phyloP scores from a whole-genome alignment of 2,888 invertebrate species.

The Drosophila subquinaria region DNA sequence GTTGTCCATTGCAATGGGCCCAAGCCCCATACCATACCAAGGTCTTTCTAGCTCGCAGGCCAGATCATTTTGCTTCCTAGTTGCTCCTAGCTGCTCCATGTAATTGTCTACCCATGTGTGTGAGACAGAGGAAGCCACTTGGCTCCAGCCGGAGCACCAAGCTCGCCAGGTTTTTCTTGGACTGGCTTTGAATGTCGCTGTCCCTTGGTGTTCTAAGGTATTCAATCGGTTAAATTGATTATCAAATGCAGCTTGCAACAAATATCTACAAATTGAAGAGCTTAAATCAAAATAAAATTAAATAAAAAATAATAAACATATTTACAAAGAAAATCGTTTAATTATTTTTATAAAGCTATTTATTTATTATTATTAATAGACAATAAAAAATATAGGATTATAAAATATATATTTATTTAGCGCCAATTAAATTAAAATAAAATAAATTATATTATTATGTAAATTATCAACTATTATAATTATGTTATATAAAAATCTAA shows the following conservation, averaged over 20 bases:
- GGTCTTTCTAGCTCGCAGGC: conserved; percentile 77
- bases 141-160: conserved; percentile 18
- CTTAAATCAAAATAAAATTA: background rate
- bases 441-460: no score
- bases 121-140: conserved; percentile 27
- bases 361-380: no score
- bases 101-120: conserved; percentile 68
- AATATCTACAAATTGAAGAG: background rate
- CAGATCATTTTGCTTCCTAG: conserved; percentile 83
- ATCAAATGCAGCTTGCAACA: conserved; percentile 29
- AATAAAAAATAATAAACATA: no score
- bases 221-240: conserved; percentile 29
- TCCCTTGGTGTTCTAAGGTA: conserved; percentile 57
- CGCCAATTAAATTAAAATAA: no score
- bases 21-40: conserved; percentile 70
- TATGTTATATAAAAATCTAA: no score
- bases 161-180: conserved; percentile 52
- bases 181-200: conserved; percentile 65
- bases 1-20: conserved; percentile 52
- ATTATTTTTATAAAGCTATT: no score
- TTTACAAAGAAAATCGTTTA: no score
- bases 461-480: no score
- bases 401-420: background rate
- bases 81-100: conserved; percentile 65
- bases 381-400: no score